Conservation (phyloP, 2,797 vertebrate species). For the Poecilia wingei region DNA sequence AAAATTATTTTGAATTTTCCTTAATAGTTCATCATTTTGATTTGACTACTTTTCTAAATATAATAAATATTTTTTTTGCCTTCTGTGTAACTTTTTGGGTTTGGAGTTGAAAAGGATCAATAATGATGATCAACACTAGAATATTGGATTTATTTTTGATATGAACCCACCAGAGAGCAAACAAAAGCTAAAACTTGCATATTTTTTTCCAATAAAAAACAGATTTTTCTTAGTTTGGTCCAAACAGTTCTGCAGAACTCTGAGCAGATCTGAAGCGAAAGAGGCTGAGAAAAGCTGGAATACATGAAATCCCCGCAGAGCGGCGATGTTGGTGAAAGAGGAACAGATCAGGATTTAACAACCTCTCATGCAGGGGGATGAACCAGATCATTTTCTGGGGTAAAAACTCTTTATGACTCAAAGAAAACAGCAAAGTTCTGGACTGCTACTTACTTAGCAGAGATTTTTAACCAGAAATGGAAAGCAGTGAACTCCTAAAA, state of each 20-base stretch:
- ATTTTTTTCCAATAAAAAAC: background rate
- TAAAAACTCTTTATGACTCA: background rate
- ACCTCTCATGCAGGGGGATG: background rate
- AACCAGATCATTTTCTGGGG: background rate
- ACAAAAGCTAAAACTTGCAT: background rate
- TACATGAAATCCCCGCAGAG: slow-evolving; percentile 64
- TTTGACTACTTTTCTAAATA: background rate
- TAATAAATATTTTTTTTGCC: background rate
- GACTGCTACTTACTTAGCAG: slow-evolving; percentile 25
- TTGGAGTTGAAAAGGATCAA: background rate
- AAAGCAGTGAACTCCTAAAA: slow-evolving; percentile 22
- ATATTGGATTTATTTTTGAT: slow-evolving; percentile 4
- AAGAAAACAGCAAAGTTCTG: background rate
- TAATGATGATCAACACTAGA: slow-evolving; percentile 31
- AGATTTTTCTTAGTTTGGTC: background rate
- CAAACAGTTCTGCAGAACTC: background rate
- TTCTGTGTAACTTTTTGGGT: background rate
- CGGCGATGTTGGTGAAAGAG: slow-evolving; percentile 19
- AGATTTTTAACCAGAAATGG: slow-evolving; percentile 12
- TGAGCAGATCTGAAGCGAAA: background rate
- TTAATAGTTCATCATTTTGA: background rate
- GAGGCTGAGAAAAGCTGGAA: slow-evolving; percentile 20
- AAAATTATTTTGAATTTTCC: background rate
- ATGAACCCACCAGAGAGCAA: background rate
- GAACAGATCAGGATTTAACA: background rate